Base-by-base conservation (phyloP, 2,797 vertebrate species). In the Epinephelus awoara region DNA sequence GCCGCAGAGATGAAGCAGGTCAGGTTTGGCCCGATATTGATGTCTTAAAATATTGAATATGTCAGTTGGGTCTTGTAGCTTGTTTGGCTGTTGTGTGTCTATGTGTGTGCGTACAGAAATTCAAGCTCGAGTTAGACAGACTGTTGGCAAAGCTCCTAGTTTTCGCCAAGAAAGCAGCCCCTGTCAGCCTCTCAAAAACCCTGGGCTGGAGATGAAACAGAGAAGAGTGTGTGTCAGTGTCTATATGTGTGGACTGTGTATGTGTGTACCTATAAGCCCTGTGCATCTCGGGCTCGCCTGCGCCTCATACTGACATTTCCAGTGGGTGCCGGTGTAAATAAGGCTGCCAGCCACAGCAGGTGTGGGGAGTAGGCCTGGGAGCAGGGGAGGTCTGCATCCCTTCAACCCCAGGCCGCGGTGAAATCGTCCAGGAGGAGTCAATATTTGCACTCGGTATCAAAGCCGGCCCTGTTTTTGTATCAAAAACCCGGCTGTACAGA, bases 371-470 rank as follows among this genome's bases (percentile, higher is more conserved):
- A 57, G 42, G 58, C 25, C 70, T 56, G 73, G 83, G 85, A 80
- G 79, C 84, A 84, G 59, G 84, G 87, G 88, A 90, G 87, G 85
- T 86, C 91, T 74, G 82, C 71, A 75, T 79, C 79, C 72, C 84
- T 79, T 88, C 78, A 81, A 75, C 76, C 68, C 67, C 49, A 34
- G 67, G 50, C 84, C 23, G 29, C 74, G 64, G 88, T 51, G 21
- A 88, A 88, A 83, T 76, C 58, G n/a, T 86, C 67, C 70, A 67
- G 90, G 88, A 91, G 83, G 77, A 91, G 86, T 94, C 92, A 94
- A 93, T 93, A 94, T 95, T 95, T 92, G 64, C 82, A 17, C 74
- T 75, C 34, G 5, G 82, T 87, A 86, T 95, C 88, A 94, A 93
- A 94, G 91, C 83, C 8, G 3, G 55, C 54, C 75, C 86, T 94